Evolutionary conservation across 2,888 invertebrate species (phyloP), one percentile per base, ranked within the genome.

Genomic region (Synergus japonicus): DNA sequence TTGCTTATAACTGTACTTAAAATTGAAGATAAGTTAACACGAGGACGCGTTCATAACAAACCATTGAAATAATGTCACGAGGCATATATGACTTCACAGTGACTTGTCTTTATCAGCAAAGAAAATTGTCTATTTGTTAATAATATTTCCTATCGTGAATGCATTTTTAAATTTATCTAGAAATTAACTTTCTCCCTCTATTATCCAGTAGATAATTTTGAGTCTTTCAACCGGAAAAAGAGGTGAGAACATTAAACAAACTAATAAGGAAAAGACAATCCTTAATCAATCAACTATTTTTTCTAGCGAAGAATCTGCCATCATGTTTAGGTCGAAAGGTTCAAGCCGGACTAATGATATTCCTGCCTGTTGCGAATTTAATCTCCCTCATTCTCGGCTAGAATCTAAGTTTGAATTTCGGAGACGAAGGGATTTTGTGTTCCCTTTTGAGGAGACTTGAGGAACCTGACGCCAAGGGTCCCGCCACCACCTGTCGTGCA

Each of bases 401-500:
- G 18, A 58, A 18, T 10, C 15, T 8, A 54, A 8, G 54, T 2
- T 54, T 9, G 18, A 49, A 58, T n/a, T 9, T 58, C n/a, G 18
- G 3, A 9, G 58, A 18, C 58, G 18, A 58, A 18, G 58, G 10
- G 9, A 58, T 18, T n/a, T n/a, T 54, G 8, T 54, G 54, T 58
- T 18, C 58, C 18, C 4, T 58, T 18, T 18, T 58, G 18, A 54
- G 7, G 58, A 18, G 58, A 58, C 18, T 18, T 58, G 7, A 67
- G 10, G 67, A 67, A 67, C 67, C 46, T 67, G 67, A 67, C 67
- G 67, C 67, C 18, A 8, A 67, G 67, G 18, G 10, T 18, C 46
- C 18, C 7, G 41, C 76, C 58, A 54, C 22, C 76, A 76, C 76
- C 76, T 76, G 76, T 76, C 58, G 58, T n/a, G 37, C 58, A 76